These are phyloP conservation scores for Eupsittula cactorum DNA, from an alignment of 2,113 vertebrate species.

Conservation along the genomic window DNA sequence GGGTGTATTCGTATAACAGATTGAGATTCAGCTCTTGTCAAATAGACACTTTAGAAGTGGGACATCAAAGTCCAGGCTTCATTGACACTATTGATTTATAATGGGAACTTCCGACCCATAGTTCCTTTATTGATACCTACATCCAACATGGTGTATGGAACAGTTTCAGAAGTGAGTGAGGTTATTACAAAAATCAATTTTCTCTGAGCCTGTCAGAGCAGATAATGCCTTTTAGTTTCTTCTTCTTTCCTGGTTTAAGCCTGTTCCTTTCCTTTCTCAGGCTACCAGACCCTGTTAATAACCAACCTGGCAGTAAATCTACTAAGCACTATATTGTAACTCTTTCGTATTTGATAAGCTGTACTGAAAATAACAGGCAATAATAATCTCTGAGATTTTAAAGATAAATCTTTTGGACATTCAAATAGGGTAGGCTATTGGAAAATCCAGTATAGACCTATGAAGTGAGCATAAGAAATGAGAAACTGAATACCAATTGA, in stretches of 20 bases:
- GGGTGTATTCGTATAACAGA: background rate
- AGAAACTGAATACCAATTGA: background rate
- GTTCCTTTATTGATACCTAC: background rate
- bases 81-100: background rate
- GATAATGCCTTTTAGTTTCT: background rate
- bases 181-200: background rate
- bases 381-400: background rate
- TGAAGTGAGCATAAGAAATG: background rate
- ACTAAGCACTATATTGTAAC: background rate
- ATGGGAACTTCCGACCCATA: background rate
- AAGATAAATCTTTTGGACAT: background rate
- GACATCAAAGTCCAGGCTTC: background rate
- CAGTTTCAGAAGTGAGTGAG: background rate
- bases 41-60: background rate
- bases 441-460: background rate
- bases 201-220: background rate
- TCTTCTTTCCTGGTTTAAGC: background rate
- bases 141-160: background rate
- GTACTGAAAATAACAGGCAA: background rate
- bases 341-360: background rate
- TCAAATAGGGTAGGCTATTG: background rate
- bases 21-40: background rate
- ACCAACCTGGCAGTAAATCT: background rate
- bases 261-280: background rate
- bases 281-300: background rate